Percentiles rank a stretch among this genome's conserved stretches.
phyloP scores from a whole-genome alignment of 2,113 vertebrate species.

The Aegotheles bennettii region DNA sequence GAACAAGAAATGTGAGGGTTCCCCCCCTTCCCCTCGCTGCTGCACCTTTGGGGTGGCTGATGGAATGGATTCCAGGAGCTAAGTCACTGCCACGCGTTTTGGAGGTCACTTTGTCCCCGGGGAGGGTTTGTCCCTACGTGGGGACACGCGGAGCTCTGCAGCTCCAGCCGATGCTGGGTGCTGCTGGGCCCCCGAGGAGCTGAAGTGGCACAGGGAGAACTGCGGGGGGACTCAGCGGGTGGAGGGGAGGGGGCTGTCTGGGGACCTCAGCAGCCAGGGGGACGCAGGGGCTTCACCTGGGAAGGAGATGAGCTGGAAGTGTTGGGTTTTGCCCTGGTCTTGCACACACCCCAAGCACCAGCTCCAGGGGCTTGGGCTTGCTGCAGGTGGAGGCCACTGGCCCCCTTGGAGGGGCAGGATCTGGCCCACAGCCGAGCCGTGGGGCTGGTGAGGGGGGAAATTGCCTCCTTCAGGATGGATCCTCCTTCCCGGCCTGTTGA shows the following conservation, averaged over 20 bases:
- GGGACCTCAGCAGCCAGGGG: neutral
- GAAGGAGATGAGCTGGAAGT: neutral
- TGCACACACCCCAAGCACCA: rapidly evolving
- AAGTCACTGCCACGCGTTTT: rapidly evolving
- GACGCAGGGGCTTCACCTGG: neutral
- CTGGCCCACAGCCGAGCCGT: neutral
- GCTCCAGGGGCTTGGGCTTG: rapidly evolving
- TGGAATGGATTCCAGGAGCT: neutral
- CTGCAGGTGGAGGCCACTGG: neutral
- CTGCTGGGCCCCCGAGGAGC: neutral
- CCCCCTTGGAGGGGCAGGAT: neutral
- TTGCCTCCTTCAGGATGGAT: neutral
- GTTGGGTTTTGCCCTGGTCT: neutral
- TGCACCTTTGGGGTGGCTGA: rapidly evolving
- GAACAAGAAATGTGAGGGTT: neutral
- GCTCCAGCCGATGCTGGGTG: rapidly evolving
- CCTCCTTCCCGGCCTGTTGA: neutral
- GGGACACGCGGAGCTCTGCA: neutral
- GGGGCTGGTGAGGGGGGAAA: neutral
- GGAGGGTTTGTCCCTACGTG: rapidly evolving
- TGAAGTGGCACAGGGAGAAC: neutral
- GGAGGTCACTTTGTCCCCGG: neutral
- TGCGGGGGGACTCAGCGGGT: rapidly evolving
- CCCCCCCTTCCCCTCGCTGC: rapidly evolving
- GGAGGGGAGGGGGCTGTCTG: neutral